phyloP scores from a whole-genome alignment of 1,140 invertebrate species.

The Triops cancriformis region DNA sequence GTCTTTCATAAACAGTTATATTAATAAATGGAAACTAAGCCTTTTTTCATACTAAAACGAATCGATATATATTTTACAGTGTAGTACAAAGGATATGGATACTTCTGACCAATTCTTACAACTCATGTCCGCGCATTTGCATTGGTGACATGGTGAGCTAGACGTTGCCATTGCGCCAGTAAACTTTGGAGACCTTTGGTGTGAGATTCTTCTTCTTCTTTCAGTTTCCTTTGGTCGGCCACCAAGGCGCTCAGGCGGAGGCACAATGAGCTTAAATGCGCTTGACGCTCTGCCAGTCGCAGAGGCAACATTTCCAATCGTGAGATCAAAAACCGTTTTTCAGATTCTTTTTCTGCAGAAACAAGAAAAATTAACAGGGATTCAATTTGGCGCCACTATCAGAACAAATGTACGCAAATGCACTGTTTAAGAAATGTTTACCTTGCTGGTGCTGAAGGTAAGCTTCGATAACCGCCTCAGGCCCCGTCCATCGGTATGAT shows the following conservation, averaged over 20 bases:
- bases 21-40: too few relatives aligned
- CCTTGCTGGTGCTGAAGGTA: constrained; percentile 40
- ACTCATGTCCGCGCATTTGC: neutral
- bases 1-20: too few relatives aligned
- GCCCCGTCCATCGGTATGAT: constrained; percentile 34
- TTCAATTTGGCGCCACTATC: neutral
- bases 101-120: neutral
- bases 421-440: constrained; percentile 29
- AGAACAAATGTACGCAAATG: constrained; percentile 16
- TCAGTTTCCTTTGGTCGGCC: constrained; percentile 20
- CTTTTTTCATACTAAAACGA: neutral
- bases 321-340: constrained; percentile 20
- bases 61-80: neutral
- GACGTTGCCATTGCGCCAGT: neutral
- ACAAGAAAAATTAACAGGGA: neutral
- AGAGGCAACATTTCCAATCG: constrained; percentile 20
- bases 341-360: constrained; percentile 14
- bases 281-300: constrained; percentile 24
- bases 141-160: neutral
- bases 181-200: constrained; percentile 10
- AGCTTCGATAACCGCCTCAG: constrained; percentile 40
- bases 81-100: constrained; percentile 10
- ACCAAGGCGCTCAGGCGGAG: constrained; percentile 24
- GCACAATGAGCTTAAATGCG: constrained; percentile 23
- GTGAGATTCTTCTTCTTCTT: constrained; percentile 19